Percentiles rank a stretch among this genome's conserved stretches.
phyloP scores from a whole-genome alignment of 2,113 vertebrate genomes.

The Promerops cafer region DNA sequence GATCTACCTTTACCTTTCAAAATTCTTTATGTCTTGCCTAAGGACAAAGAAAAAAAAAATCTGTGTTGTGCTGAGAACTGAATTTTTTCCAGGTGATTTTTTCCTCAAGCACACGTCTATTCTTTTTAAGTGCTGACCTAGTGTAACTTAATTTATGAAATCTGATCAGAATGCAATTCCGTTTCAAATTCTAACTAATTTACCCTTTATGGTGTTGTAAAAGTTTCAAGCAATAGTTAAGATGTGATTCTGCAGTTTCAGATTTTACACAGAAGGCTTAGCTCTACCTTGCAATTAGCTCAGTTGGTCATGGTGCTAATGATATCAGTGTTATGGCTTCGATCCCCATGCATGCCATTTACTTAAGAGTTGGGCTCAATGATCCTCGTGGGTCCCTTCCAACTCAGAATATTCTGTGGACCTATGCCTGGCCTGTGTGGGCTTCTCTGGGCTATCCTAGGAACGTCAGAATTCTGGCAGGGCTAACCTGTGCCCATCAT shows the following conservation, averaged over 20 bases:
- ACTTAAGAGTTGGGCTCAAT: too few relatives aligned
- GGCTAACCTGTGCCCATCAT: background rate
- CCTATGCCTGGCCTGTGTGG: background rate
- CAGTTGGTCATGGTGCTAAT: background rate
- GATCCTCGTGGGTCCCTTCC: background rate
- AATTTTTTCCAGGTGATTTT: background rate
- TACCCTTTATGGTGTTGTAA: background rate
- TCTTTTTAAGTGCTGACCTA: background rate
- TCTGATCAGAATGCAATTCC: background rate
- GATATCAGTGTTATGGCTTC: rapidly evolving
- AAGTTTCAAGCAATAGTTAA: background rate
- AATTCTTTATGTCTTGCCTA: background rate
- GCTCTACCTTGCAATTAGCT: background rate
- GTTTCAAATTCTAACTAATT: background rate
- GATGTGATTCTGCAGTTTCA: background rate
- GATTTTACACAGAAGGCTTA: background rate
- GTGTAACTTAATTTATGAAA: background rate
- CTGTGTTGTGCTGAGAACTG: background rate
- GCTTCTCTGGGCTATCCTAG: background rate
- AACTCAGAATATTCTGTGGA: background rate
- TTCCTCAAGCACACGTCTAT: background rate
- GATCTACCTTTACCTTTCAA: background rate
- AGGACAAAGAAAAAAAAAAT: background rate
- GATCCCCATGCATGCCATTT: background rate
- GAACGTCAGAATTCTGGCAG: background rate